phyloP scores from a whole-genome alignment of 2,797 vertebrate species.

The Molossus alvarezi region DNA sequence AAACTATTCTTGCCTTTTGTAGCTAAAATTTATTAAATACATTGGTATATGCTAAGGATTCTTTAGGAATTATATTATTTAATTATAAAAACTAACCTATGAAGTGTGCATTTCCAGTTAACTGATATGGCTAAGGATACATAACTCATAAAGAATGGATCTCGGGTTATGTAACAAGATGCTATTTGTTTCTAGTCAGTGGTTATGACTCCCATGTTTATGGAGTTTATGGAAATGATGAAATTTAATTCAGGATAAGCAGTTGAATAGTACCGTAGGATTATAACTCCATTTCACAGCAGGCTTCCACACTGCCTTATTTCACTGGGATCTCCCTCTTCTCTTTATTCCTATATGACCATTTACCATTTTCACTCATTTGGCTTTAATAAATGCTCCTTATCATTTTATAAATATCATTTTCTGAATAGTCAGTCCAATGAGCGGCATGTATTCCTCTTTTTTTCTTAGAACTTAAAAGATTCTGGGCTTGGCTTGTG shows the following conservation, averaged over 20 bases:
- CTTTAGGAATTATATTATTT: constrained; percentile 2
- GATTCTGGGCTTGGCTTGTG: neutral
- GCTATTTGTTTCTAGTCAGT: neutral
- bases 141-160: neutral
- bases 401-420: neutral
- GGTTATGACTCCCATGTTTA: neutral
- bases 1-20: neutral
- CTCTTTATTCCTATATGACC: neutral
- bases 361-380: neutral
- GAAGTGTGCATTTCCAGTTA: neutral
- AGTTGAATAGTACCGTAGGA: neutral
- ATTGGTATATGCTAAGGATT: neutral
- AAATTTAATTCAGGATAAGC: neutral
- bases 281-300: neutral
- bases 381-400: neutral
- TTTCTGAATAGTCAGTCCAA: neutral
- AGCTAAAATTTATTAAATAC: neutral
- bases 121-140: neutral
- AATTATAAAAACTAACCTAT: neutral
- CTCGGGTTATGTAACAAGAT: neutral
- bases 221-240: neutral
- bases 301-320: neutral
- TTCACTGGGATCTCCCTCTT: neutral
- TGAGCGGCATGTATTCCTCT: neutral
- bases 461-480: neutral